Base-by-base conservation (phyloP, 2,797 vertebrate genomes). In the Tamandua tetradactyla region DNA sequence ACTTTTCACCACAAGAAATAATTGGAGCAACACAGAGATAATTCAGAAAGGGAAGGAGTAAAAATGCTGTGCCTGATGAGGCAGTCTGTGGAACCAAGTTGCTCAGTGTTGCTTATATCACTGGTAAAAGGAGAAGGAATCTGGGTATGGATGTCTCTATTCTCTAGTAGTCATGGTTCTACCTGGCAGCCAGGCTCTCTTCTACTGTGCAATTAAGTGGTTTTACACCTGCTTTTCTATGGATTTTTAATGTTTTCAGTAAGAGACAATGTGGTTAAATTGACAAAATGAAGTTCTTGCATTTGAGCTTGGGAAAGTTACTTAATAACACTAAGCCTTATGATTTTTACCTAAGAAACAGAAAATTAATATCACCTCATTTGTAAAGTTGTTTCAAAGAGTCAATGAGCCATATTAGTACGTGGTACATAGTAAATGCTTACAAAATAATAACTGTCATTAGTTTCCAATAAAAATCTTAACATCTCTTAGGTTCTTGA, bases 391-490 rank as follows among this genome's bases (percentile, higher is more conserved):
- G 12, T 87, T 44, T 35, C 40, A 61, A 96, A 72, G 57, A 91
- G 13, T 74, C 66, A 89, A 62, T 74, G 15, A 32, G 25, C 59
- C 57, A 30, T 30, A 55, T 6, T 25, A 22, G 18, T 64, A 71
- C 13, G 40, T 40, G 49, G 32, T 14, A 59, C 30, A 7, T 1
- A 44, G 20, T 72, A 20, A 49, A 55, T 59, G 25, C 2, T 59
- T 92, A 27, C 62, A 40, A 87, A 82, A 8, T 62, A 17, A 64
- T 89, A 30, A 13, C 23, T 86, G 18, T 47, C 69, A 92, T 37
- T 79, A 37, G 80, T 82, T 94, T 91, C 44, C 40, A 94, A 91
- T 91, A 88, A 30, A 84, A 85, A 69, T 2, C 0, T 32, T 90
- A 86, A 87, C n/a, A 2, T 91, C 52, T 93, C 71, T 75, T 25